phyloP scores from a whole-genome alignment of 92 coral and sea anemone species.

The Epizoanthus illoricatus region DNA sequence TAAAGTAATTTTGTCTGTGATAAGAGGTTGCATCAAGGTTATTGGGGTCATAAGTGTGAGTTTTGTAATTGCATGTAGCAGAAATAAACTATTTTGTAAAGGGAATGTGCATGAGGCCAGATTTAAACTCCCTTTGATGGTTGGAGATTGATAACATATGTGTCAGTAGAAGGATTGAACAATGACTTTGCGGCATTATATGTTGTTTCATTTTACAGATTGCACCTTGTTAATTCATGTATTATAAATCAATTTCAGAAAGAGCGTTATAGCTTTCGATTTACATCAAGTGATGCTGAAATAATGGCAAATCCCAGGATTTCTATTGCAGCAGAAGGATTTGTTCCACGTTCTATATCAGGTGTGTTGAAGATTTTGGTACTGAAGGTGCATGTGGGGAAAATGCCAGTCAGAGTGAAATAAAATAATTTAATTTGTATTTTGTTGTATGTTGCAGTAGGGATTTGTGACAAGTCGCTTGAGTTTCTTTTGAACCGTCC shows the following conservation, averaged over 20 bases:
- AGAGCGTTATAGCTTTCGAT: conserved; percentile 56
- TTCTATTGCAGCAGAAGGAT: conserved; percentile 55
- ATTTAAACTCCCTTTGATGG: too few species aligned
- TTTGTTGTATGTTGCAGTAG: background rate
- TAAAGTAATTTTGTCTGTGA: too few species aligned
- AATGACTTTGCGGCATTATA: background rate
- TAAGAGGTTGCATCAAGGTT: too few species aligned
- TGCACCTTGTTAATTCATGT: background rate
- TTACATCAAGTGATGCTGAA: conserved; percentile 64
- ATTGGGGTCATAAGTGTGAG: too few species aligned
- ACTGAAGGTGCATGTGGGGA: too few species aligned
- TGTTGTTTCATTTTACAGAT: background rate
- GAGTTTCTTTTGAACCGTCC: too few species aligned
- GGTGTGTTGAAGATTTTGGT: conserved; percentile 37
- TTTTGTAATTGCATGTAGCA: too few species aligned
- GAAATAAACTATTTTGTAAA: too few species aligned
- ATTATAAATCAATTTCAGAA: conserved; percentile 38
- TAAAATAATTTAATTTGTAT: background rate
- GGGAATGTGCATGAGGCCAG: too few species aligned
- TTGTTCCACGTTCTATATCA: conserved; percentile 51
- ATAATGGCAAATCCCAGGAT: conserved; percentile 63
- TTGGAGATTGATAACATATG: too few species aligned
- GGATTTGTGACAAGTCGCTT: background rate
- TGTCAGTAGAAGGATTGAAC: too few species aligned
- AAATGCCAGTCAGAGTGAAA: too few species aligned